Base-by-base conservation (phyloP, 2,888 invertebrate species). In the Sinodicranocentrus sp. region DNA sequence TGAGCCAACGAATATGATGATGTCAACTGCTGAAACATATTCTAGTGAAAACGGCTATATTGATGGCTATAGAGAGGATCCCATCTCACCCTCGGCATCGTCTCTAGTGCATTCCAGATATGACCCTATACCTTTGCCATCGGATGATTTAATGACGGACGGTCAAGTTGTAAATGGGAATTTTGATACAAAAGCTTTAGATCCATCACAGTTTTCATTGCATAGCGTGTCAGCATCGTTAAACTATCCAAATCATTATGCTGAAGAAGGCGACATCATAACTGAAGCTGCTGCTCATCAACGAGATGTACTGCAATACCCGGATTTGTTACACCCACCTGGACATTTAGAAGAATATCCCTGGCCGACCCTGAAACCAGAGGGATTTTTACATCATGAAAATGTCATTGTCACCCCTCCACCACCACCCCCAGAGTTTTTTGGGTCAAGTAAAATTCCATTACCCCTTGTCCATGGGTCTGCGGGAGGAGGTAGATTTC, bases 141-240 rank as follows among this genome's bases (percentile, higher is more conserved):
- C 17, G 10, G 54, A 61, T 1, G 76, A 76, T 26, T 1, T 71
- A 1, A 52, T 70, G 15, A 63, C 68, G 15, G 75, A 75, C n/a
- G 26, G 57, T 67, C 44, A 80, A 68, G 59, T 23, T 23, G 33
- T 2, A n/a, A 23, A 67, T 26, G 57, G 52, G 43, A 23, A 70
- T 17, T 82, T 82, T 71, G 39, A 82, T 61, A 76, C 71, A 17
- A 82, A 82, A 71, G 70, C 82, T 52, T 76, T 76, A 8, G 33
- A 52, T 28, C 57, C 68, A 15, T 26, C 68, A 10, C 75, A 82
- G 19, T 82, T 52, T 71, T 59, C 75, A 52, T 75, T 71, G 54
- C 23, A 70, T 76, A 76, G 82, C 21, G 70, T 82, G 17, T 76
- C 82, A 15, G 39, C 82, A 15, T 76, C 82, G 26, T 63, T 82